Evolutionary conservation across 64 coral and sea anemone species (phyloP).

Genomic region (Stylophora pistillata): DNA sequence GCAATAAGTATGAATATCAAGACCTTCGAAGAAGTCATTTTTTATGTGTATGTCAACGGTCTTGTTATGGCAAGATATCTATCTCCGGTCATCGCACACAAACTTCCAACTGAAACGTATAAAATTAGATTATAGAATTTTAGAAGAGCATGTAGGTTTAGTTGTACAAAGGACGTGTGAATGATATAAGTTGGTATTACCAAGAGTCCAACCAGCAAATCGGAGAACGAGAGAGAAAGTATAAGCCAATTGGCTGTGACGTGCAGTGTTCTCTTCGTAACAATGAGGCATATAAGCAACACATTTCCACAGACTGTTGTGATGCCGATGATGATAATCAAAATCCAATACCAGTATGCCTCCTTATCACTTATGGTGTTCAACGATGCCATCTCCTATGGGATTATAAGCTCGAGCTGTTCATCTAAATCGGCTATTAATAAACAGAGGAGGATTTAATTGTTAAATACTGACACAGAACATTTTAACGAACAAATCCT

Average conservation of each 20-base stretch:
- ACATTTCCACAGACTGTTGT: slow-evolving; percentile 57
- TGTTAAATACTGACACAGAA: too few species aligned
- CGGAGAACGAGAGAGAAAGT: slow-evolving; percentile 54
- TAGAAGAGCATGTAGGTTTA: not conserved
- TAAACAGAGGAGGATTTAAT: too few species aligned
- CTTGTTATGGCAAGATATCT: slow-evolving; percentile 53
- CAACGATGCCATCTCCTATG: not conserved
- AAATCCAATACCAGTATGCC: slow-evolving; percentile 34
- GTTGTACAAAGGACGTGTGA: slow-evolving; percentile 13
- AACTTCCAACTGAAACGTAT: slow-evolving; percentile 60
- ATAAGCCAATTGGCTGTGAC: slow-evolving; percentile 65
- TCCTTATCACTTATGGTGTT: not conserved
- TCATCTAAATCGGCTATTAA: too few species aligned
- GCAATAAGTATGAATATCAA: not conserved
- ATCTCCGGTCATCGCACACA: slow-evolving; percentile 72
- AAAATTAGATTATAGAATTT: slow-evolving; percentile 51
- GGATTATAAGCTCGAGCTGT: not conserved
- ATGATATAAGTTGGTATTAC: slow-evolving; percentile 54
- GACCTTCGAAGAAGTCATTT: slow-evolving; percentile 19
- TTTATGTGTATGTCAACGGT: not conserved
- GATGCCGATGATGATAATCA: slow-evolving; percentile 3
- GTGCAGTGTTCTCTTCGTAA: slow-evolving; percentile 33
- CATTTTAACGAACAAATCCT: too few species aligned
- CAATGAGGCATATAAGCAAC: slow-evolving; percentile 45
- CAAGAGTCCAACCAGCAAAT: slow-evolving; percentile 38